Base-by-base conservation (phyloP, 2,113 vertebrate species). In the Pollachius pollachius region DNA sequence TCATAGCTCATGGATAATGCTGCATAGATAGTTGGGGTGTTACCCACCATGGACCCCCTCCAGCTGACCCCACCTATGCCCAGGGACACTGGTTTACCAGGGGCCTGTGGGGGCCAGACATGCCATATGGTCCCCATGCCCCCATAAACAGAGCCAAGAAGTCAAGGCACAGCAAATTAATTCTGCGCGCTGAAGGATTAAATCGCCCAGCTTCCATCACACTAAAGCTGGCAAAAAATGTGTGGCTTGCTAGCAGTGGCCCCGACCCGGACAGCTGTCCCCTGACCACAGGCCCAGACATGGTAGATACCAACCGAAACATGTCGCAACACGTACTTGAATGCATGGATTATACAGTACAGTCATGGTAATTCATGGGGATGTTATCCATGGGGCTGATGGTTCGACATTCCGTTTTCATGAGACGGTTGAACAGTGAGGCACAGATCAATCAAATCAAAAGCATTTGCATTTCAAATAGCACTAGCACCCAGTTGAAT, bases 151-250 rank as follows among this genome's bases (percentile, higher is more conserved):
- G 79, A 74, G 80, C 83, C 82, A 77, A 68, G 48, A 70, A 87
- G 82, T 85, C 77, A 81, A 88, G 83, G 79, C 86, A 87, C 74
- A 85, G 65, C 71, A 84, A 82, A 87, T 88, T 76, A 85, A 87
- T 87, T 86, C 67, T 27, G 67, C 2, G 60, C 73, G 81, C 72
- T 79, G 74, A 75, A 74, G 78, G 85, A 88, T 87, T 87, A 84
- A 84, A 79, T 78, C 67, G n/a, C 30, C 70, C 27, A 18, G 77
- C 68, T 70, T 85, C 68, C 65, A 16, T 79, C 73, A 59, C 71
- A 67, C 69, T 68, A 80, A 86, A 81, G 73, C 78, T 16, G 18
- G 34, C 0, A 62, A 68, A 80, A 80, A 78, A 70, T 71, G 71
- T 81, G 83, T 65, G 9, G 30, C 73, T 7, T 77, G 80, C 67